phyloP scores from a whole-genome alignment of 1,140 invertebrate genomes.

The Pinna nobilis region DNA sequence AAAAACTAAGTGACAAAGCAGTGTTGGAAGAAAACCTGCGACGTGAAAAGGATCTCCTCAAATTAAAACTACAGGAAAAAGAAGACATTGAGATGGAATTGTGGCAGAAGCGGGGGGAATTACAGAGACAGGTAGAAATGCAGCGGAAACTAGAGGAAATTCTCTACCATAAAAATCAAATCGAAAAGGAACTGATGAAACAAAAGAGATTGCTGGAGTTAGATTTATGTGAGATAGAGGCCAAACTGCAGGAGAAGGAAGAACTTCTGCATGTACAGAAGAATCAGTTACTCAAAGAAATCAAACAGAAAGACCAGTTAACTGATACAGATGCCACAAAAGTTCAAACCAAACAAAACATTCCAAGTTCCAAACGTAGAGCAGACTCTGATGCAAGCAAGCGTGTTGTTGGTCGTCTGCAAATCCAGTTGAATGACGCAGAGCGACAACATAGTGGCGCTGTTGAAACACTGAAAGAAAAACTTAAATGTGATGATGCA shows the following conservation, averaged over 20 bases:
- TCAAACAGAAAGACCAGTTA: conserved; percentile 47
- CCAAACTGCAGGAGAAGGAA: conserved; percentile 62
- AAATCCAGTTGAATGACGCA: conserved; percentile 46
- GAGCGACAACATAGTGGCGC: conserved; percentile 57
- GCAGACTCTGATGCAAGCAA: background rate
- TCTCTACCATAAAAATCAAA: conserved; percentile 61
- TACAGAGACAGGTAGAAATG: conserved; percentile 54
- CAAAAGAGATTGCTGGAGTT: conserved; percentile 67
- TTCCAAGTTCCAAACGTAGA: background rate
- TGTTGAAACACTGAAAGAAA: conserved; percentile 56
- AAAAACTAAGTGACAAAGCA: conserved; percentile 49
- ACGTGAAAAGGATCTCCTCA: conserved; percentile 52
- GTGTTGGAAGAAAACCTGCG: conserved; percentile 56
- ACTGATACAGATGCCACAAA: background rate
- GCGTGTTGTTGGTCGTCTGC: conserved; percentile 37
- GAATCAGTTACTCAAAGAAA: conserved; percentile 54
- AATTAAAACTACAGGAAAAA: conserved; percentile 48
- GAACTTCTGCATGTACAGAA: conserved; percentile 63
- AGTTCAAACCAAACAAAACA: background rate
- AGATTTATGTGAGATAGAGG: conserved; percentile 62
- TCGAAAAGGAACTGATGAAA: conserved; percentile 65
- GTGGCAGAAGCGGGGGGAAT: conserved; percentile 39
- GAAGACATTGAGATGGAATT: conserved; percentile 49
- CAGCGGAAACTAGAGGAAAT: conserved; percentile 62
- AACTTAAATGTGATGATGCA: conserved; percentile 50